Evolutionary conservation across 2,797 vertebrate genomes (phyloP).

Genomic region (Novumbra hubbsi): DNA sequence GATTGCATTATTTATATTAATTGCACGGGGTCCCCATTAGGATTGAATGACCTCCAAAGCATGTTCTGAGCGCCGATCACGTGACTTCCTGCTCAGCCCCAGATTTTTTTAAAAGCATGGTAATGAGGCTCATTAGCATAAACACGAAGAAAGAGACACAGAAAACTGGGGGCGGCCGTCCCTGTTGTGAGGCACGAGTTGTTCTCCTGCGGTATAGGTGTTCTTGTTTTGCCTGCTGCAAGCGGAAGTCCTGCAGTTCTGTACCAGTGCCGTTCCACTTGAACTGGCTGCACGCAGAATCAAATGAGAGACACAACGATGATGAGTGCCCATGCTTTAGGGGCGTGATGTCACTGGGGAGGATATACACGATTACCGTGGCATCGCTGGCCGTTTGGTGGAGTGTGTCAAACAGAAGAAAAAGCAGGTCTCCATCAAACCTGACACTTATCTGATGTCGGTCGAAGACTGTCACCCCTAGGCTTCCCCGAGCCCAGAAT

Average conservation of each 20-base stretch:
- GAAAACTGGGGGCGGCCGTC: slow-evolving; percentile 8
- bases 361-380: slow-evolving; percentile 27
- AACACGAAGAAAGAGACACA: slow-evolving; percentile 43
- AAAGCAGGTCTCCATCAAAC: slow-evolving; percentile 36
- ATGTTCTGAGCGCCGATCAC: slow-evolving; percentile 43
- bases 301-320: slow-evolving; percentile 21
- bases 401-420: slow-evolving; percentile 34
- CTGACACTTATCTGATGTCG: slow-evolving; percentile 19
- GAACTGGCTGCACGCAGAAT: slow-evolving; percentile 25
- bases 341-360: slow-evolving; percentile 23
- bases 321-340: slow-evolving; percentile 50
- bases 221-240: slow-evolving; percentile 18
- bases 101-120: slow-evolving; percentile 54
- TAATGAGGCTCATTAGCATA: slow-evolving; percentile 62
- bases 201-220: slow-evolving; percentile 24
- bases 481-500: slow-evolving; percentile 29
- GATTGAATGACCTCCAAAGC: slow-evolving; percentile 69
- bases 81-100: slow-evolving; percentile 49
- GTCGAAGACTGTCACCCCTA: slow-evolving; percentile 26
- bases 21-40: slow-evolving; percentile 50
- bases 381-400: slow-evolving; percentile 48
- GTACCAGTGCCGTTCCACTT: slow-evolving; percentile 13
- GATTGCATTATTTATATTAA: slow-evolving; percentile 66
- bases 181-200: background rate
- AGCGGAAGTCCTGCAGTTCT: slow-evolving; percentile 41